Evolutionary conservation across 2,888 invertebrate species (phyloP), one percentile per base, ranked within the genome.

Genomic region (Pristionchus entomophagus): DNA sequence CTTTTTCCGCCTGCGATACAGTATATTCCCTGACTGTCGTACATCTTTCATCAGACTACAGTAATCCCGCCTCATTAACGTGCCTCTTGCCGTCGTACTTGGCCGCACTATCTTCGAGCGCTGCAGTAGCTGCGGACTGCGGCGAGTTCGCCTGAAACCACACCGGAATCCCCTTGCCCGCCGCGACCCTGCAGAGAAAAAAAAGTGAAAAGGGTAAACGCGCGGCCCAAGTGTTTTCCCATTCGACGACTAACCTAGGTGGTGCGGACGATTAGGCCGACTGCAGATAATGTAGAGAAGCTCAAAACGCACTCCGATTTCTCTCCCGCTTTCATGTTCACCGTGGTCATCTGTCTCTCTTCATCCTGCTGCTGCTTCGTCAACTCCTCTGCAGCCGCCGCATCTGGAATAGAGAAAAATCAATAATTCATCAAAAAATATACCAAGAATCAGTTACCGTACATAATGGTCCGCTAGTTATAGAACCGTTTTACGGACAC

Each of bases 81-180:
- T 51, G 51, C 78, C 78, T 51, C 78, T 78, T 78, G 51, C 51
- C 78, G 29, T 78, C 78, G 2, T 49, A 49, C 59, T 51, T 82
- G 38, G 17, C 32, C 0, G 59, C 59, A 56, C 22, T 26, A 0
- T 49, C 32, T 4, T 86, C 73, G n/a, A 73, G 73, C 0, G 73
- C 45, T 14, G n/a, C 65, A 85, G 22, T 41, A 35, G 38, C 41
- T 35, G 49, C 22, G 12, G 38, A 17, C 32, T 8, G 6, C 29
- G 59, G 19, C 8, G 22, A 88, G 62, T 87, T 87, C 84, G 91
- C 89, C 82, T 91, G 90, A n/a, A 93, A 87, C 93, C 93, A 93
- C 17, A 90, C 86, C 26, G 92, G 92, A 38, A 91, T 89, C 26
- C 89, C 89, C 86, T 92, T 93, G 49, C 89, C 88, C 73, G 88